phyloP scores from a whole-genome alignment of 2,888 invertebrate species.

The Erebia aethiops region DNA sequence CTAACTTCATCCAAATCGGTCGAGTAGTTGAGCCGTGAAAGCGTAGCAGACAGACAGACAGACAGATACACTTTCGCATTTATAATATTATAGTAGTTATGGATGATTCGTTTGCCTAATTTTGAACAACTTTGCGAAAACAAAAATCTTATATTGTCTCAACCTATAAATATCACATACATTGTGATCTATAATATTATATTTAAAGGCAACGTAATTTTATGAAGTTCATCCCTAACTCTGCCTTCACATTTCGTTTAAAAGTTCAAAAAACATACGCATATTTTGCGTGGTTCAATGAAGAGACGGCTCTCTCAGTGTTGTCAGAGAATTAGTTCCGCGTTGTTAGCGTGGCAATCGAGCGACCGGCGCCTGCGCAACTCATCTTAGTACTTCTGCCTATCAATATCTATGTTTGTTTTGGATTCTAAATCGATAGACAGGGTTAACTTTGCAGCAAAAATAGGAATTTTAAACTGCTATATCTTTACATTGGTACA shows the following conservation, averaged over 20 bases:
- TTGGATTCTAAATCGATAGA: not conserved
- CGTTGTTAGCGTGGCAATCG: slow-evolving; percentile 68
- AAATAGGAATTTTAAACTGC: too few species aligned
- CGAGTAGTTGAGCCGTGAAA: too few species aligned
- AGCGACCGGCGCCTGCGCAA: slow-evolving; percentile 62
- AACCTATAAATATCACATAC: too few species aligned
- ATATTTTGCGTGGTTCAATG: slow-evolving; percentile 56
- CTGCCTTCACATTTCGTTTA: slow-evolving; percentile 5
- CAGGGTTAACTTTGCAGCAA: not conserved
- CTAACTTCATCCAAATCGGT: too few species aligned
- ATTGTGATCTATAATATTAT: too few species aligned
- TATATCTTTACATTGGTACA: too few species aligned
- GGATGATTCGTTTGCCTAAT: not conserved
- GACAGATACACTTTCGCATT: too few species aligned
- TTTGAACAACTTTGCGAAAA: too few species aligned
- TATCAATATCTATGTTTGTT: not conserved
- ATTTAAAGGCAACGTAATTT: too few species aligned
- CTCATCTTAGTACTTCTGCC: slow-evolving; percentile 15
- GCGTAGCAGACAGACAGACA: too few species aligned
- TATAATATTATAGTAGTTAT: too few species aligned
- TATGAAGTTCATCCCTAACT: slow-evolving; percentile 15
- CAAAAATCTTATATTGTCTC: too few species aligned
- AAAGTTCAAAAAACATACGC: slow-evolving; percentile 16
- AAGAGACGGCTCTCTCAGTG: slow-evolving; percentile 59
- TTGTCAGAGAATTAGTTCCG: slow-evolving; percentile 74